phyloP scores from a whole-genome alignment of 2,113 vertebrate species.

The Rhabdornis inornatus region DNA sequence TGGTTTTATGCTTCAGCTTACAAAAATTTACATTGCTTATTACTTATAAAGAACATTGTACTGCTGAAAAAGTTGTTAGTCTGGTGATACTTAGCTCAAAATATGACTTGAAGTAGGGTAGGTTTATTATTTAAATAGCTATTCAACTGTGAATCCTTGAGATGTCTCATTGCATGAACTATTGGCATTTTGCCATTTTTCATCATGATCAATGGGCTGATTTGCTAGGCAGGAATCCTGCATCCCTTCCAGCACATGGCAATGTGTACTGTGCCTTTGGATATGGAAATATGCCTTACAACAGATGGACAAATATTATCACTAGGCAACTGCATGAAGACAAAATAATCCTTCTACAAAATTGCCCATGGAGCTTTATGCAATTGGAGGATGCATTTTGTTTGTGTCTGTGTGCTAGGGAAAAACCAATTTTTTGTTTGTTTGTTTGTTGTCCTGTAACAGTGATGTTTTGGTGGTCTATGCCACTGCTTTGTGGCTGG shows the following conservation, averaged over 20 bases:
- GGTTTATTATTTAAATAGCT: slow-evolving; percentile 31
- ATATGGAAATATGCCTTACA: neutral
- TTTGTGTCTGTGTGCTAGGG: neutral
- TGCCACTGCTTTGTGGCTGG: neutral
- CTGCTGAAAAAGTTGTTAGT: slow-evolving; percentile 22
- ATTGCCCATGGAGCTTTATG: neutral
- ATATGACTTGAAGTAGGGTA: slow-evolving; percentile 15
- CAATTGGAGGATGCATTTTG: neutral
- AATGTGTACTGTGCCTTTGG: neutral
- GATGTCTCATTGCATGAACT: slow-evolving; percentile 29
- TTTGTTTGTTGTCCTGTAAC: neutral
- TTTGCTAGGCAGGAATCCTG: slow-evolving; percentile 37
- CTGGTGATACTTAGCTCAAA: slow-evolving; percentile 42
- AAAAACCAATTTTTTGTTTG: neutral
- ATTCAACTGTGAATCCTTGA: slow-evolving; percentile 49
- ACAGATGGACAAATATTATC: slow-evolving; percentile 39
- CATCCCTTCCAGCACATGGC: neutral
- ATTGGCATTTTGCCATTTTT: slow-evolving; percentile 64
- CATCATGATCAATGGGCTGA: slow-evolving; percentile 53
- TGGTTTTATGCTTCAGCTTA: neutral
- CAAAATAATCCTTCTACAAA: neutral
- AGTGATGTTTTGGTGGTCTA: neutral
- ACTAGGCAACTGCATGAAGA: neutral
- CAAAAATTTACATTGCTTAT: neutral
- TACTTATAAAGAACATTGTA: neutral